Evolutionary conservation across 1,140 invertebrate genomes (phyloP).

Genomic region (Ceratosolen fusciceps): DNA sequence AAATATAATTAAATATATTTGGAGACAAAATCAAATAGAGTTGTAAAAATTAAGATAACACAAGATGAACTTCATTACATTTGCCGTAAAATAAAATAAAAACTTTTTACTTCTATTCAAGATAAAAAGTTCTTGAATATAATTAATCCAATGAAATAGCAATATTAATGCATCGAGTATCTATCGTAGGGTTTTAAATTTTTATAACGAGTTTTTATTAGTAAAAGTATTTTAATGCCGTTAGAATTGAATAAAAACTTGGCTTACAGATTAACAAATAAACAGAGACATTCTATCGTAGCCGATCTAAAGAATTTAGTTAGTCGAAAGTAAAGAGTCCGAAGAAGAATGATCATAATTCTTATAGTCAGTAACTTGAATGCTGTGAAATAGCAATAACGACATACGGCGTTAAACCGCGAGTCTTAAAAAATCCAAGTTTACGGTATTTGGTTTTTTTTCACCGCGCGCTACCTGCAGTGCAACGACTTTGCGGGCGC

Average conservation of each 20-base stretch:
- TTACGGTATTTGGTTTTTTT: conserved; percentile 51
- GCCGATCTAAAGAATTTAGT: conserved; percentile 35
- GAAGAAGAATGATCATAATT: not conserved
- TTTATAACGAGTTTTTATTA: not conserved
- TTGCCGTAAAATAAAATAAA: no score
- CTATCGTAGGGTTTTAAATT: not conserved
- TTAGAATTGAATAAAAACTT: conserved; percentile 40
- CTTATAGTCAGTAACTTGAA: not conserved
- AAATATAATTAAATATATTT: no score
- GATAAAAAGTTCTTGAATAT: no score
- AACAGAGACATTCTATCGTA: not conserved
- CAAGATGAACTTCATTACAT: no score
- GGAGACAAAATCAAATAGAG: no score
- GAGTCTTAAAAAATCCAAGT: conserved; percentile 23
- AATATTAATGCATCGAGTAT: not conserved
- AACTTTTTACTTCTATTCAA: no score
- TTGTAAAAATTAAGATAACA: no score
- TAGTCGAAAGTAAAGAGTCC: conserved; percentile 19
- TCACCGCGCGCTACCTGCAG: conserved; percentile 28
- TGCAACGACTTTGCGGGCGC: conserved; percentile 53
- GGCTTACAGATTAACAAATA: not conserved
- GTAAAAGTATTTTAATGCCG: not conserved
- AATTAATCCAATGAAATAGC: no score
- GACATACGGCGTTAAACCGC: not conserved
- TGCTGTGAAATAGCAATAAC: not conserved